Evolutionary conservation across 2,888 invertebrate species (phyloP), one percentile per base, ranked within the genome.

Genomic region (Hypercompe scribonia): DNA sequence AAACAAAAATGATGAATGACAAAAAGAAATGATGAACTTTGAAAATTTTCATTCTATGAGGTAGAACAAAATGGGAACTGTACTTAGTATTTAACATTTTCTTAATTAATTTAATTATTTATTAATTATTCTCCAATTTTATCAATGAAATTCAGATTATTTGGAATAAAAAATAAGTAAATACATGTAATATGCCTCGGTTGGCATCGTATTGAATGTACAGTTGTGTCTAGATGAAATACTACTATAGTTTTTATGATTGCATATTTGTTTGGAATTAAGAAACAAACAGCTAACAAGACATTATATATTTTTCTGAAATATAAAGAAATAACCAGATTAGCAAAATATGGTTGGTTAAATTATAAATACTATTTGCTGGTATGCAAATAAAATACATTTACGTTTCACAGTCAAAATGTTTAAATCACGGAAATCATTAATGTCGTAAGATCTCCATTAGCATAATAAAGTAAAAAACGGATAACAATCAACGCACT

Each of bases 381-480:
- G 10, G 21, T 36, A 63, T 64, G 50, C 33, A 67, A 76, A 70
- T 54, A 7, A 39, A 46, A 58, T 28, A 36, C 36, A 73, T 74
- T 71, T 46, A 71, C 46, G 61, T 76, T 80, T 65, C 50, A 65
- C 63, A 68, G 24, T 31, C 34, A 63, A 70, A 70, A 18, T 46
- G 42, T 72, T 58, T 36, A 21, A 39, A 64, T 72, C 63, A 68
- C 73, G 81, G 83, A 79, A 84, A 79, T 74, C 61, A 50, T 84
- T 73, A 80, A 76, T 72, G 63, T 75, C 63, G 65, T 68, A 78
- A 82, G 66, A 74, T 74, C 13, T 31, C 34, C 70, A 84, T 80
- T 81, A 74, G 21, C 76, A 78, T 75, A 72, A 71, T 33, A 33
- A 31, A 72, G 84, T 73, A 82, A 82, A 75, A 74, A 69, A 39